phyloP scores from a whole-genome alignment of 2,888 invertebrate species.

The Drosophila vallismaia region DNA sequence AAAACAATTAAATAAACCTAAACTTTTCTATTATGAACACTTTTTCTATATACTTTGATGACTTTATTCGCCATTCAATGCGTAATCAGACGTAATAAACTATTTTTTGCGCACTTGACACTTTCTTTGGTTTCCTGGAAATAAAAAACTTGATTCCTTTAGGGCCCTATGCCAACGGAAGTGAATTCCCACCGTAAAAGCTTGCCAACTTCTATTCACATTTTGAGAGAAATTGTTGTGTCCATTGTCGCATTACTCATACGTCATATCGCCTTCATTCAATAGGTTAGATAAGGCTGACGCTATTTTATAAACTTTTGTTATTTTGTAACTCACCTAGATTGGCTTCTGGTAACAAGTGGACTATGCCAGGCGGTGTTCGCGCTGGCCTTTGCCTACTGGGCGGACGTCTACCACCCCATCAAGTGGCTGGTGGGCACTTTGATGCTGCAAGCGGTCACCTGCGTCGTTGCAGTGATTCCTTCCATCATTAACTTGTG shows the following conservation, averaged over 20 bases:
- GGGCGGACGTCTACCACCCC: slow-evolving; percentile 86
- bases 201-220: background rate
- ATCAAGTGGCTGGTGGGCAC: slow-evolving; percentile 86
- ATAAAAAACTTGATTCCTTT: background rate
- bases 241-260: slow-evolving; percentile 34
- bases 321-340: slow-evolving; percentile 77
- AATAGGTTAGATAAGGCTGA: slow-evolving; percentile 32
- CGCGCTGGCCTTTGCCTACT: slow-evolving; percentile 85
- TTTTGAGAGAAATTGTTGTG: background rate
- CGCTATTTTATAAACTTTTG: background rate
- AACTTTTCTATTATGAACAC: background rate
- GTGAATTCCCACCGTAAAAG: slow-evolving; percentile 24
- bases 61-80: slow-evolving; percentile 47
- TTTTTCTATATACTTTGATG: background rate
- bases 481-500: slow-evolving; percentile 85
- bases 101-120: background rate
- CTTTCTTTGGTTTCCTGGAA: background rate
- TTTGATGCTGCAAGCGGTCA: slow-evolving; percentile 85
- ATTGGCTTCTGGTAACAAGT: slow-evolving; percentile 86
- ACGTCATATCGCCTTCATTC: slow-evolving; percentile 27
- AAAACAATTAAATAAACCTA: background rate
- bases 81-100: slow-evolving; percentile 8
- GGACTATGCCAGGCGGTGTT: slow-evolving; percentile 85
- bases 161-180: slow-evolving; percentile 6
- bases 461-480: slow-evolving; percentile 85